Evolutionary conservation across 2,113 vertebrate species (phyloP).

Genomic region (Hypocryptadius cinnamomeus): DNA sequence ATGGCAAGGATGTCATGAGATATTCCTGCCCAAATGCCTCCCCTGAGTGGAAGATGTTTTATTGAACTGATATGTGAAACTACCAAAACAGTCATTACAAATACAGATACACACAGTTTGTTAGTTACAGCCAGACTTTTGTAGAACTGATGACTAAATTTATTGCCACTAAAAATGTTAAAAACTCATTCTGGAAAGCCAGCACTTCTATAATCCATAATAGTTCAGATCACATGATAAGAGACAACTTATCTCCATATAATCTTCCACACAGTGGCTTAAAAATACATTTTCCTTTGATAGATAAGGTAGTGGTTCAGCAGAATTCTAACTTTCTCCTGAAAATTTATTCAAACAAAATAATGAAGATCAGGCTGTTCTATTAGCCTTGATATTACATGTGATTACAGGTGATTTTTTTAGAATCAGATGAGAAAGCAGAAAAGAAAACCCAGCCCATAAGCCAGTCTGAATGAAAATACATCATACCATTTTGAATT

Average conservation of each 20-base stretch:
- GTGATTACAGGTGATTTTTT: slow-evolving; percentile 19
- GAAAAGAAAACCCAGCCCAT: neutral
- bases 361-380: slow-evolving; percentile 17
- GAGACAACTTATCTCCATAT: slow-evolving; percentile 40
- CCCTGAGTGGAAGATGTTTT: slow-evolving; percentile 43
- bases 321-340: slow-evolving; percentile 39
- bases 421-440: slow-evolving; percentile 27
- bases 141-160: slow-evolving; percentile 18
- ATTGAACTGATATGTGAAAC: slow-evolving; percentile 29
- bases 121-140: neutral
- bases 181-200: slow-evolving; percentile 20
- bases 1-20: slow-evolving; percentile 44
- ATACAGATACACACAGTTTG: slow-evolving; percentile 6
- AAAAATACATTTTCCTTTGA: slow-evolving; percentile 37
- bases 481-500: neutral
- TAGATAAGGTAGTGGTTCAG: slow-evolving; percentile 39
- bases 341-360: slow-evolving; percentile 36
- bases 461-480: neutral
- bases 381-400: slow-evolving; percentile 9
- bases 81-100: slow-evolving; percentile 3
- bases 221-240: neutral
- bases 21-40: slow-evolving; percentile 2
- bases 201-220: slow-evolving; percentile 14
- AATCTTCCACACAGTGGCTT: slow-evolving; percentile 10
- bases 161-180: slow-evolving; percentile 6